These are phyloP conservation scores for Argopecten irradians DNA, from an alignment of 1,140 invertebrate genomes.

Conservation along the genomic window DNA sequence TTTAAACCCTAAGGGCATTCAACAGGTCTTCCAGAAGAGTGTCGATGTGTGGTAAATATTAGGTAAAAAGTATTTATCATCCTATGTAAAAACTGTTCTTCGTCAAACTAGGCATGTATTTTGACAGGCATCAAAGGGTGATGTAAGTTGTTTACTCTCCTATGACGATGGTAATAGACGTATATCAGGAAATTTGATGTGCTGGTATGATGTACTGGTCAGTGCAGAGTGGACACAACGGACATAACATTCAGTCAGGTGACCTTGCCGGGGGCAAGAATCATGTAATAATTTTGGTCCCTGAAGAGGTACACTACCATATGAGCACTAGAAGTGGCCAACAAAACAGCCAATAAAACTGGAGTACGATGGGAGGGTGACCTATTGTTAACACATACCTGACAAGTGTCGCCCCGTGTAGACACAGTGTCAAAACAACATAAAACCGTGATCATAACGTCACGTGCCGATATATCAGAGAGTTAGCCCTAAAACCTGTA, in stretches of 20 bases:
- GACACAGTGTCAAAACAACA: background rate
- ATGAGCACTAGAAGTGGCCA: background rate
- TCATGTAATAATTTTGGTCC: background rate
- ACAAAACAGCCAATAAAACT: conserved; percentile 16
- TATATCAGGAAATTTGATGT: no score
- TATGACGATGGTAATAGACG: background rate
- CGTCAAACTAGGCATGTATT: no score
- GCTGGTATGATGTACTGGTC: no score
- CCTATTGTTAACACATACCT: background rate
- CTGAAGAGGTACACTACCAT: background rate
- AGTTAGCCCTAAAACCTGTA: no score
- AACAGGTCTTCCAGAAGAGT: no score
- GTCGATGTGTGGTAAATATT: no score
- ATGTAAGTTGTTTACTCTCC: background rate
- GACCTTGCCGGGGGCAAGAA: background rate
- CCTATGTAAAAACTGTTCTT: no score
- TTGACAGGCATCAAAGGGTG: background rate
- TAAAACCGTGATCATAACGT: background rate
- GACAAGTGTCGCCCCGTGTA: background rate
- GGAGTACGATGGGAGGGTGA: background rate
- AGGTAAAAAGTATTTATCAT: no score
- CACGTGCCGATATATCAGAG: background rate
- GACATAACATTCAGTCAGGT: background rate
- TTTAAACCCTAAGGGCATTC: no score
- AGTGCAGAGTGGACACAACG: background rate